Evolutionary conservation across 2,113 vertebrate genomes (phyloP).

Genomic region (Calonectris borealis): DNA sequence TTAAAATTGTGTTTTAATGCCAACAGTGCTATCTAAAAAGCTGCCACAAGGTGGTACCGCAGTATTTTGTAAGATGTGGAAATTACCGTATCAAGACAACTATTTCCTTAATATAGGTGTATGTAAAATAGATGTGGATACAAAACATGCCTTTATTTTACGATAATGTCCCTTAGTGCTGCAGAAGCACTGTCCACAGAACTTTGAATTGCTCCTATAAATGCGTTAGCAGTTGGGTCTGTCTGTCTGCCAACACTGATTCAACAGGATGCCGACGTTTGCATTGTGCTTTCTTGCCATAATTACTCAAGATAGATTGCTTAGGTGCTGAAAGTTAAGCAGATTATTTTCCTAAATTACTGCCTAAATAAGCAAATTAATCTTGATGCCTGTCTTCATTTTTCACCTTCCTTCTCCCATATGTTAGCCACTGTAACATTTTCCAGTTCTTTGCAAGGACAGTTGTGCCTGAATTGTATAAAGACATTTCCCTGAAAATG

Average conservation of each 20-base stretch:
- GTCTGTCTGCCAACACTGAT: neutral
- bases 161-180: neutral
- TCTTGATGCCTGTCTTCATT: neutral
- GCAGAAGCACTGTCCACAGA: neutral
- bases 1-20: neutral
- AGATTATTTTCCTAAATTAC: neutral
- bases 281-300: neutral
- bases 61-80: neutral
- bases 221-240: neutral
- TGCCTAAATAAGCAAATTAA: neutral
- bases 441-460: neutral
- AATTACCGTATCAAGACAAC: neutral
- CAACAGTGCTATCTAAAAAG: neutral
- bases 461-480: neutral
- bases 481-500: neutral
- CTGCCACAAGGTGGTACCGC: constrained; percentile 58
- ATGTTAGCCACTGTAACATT: neutral
- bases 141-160: neutral
- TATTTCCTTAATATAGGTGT: neutral
- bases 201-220: neutral
- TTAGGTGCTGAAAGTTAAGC: neutral
- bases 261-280: rapidly evolving
- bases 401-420: neutral
- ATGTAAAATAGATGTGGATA: neutral
- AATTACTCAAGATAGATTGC: neutral